A percentile compares a stretch with the other conserved stretches of the same genome.
phyloP scores from a whole-genome alignment of 2,113 vertebrate species.

The Ahaetulla prasina region DNA sequence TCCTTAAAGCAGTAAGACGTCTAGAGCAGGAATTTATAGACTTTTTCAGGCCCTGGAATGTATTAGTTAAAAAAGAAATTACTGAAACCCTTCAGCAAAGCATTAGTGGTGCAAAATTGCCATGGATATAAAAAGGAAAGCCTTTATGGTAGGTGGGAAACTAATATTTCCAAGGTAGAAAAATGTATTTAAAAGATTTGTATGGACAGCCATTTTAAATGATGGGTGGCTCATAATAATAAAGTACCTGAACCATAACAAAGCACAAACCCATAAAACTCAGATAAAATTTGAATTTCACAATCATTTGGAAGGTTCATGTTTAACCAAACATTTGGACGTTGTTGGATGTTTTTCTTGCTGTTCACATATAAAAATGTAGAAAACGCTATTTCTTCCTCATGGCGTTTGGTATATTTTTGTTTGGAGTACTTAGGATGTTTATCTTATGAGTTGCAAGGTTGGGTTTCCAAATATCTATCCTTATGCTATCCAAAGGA shows the following conservation, averaged over 20 bases:
- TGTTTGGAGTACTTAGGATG: neutral
- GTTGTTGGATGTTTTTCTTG: neutral
- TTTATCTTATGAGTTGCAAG: neutral
- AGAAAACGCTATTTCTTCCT: neutral
- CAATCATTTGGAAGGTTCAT: neutral
- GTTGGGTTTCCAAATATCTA: neutral
- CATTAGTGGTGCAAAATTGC: neutral
- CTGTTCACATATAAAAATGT: neutral
- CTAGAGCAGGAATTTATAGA: neutral
- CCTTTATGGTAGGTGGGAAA: neutral
- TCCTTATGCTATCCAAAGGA: neutral
- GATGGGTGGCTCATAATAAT: neutral
- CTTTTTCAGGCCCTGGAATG: neutral
- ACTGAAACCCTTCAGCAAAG: neutral
- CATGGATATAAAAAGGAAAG: neutral
- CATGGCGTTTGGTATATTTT: neutral
- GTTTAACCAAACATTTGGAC: neutral
- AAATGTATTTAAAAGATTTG: neutral
- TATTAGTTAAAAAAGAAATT: neutral
- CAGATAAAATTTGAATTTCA: neutral
- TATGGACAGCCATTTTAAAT: neutral
- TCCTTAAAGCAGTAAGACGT: neutral
- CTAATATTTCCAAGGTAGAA: neutral
- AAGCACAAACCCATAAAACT: neutral
- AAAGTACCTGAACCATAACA: neutral